Conservation (phyloP, 2,113 vertebrate species). For the western clawed frog (Xenopus tropicalis) region DNA sequence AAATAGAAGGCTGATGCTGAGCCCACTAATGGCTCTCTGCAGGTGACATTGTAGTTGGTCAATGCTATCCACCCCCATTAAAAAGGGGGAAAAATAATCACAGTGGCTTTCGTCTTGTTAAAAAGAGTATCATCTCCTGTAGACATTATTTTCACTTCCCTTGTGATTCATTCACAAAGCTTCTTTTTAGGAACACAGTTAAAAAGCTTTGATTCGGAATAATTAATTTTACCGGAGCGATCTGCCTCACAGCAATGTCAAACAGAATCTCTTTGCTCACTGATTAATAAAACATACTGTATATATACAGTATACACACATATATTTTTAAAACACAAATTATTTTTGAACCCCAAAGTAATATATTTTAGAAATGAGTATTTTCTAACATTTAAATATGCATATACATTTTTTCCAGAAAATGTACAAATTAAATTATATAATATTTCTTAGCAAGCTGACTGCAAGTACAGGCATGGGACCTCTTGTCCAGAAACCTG, state of each 20-base stretch:
- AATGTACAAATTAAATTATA: no score
- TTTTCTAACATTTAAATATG: no score
- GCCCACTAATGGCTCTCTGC: conserved; percentile 59
- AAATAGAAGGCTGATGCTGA: conserved; percentile 55
- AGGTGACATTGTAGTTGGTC: conserved; percentile 58
- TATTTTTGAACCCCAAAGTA: no score
- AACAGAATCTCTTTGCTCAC: conserved; percentile 3
- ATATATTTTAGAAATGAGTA: no score
- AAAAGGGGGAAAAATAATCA: conserved; percentile 20
- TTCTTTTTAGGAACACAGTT: conserved; percentile 9
- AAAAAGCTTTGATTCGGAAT: conserved; percentile 24
- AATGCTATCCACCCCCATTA: conserved; percentile 13
- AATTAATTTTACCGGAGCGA: conserved; percentile 27
- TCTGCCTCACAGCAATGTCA: conserved; percentile 37
- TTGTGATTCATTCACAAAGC: conserved; percentile 25
- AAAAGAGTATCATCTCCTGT: conserved; percentile 19
- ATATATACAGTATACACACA: no score
- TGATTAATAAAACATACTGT: neutral
- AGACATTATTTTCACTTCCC: conserved; percentile 21
- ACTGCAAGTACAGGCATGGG: no score
- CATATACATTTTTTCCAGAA: no score
- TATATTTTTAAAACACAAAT: no score
- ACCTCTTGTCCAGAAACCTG: no score
- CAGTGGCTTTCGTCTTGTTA: conserved; percentile 16
- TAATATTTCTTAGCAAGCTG: no score